These are phyloP conservation scores for Pseudomyrmex sp. DNA, from an alignment of 1,140 invertebrate genomes.

Conservation along the genomic window DNA sequence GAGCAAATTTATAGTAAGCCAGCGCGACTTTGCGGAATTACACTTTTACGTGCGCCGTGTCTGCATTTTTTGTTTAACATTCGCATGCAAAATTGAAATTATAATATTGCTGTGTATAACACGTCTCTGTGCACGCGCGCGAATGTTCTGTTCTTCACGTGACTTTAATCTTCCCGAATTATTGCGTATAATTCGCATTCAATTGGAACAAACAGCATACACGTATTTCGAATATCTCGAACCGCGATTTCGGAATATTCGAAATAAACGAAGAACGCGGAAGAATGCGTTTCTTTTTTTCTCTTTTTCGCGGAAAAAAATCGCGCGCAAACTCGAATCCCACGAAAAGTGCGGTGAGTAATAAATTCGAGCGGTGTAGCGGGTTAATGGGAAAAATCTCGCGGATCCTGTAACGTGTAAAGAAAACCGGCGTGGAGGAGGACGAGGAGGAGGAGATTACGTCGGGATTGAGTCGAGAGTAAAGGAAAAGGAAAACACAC, in stretches of 20 bases:
- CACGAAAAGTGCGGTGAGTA: conserved; percentile 17
- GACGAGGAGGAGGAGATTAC: conserved; percentile 25
- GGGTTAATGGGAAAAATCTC: conserved; percentile 61
- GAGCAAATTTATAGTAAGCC: neutral
- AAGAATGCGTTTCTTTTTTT: neutral
- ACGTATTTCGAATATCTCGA: too few relatives aligned
- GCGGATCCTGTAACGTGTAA: conserved; percentile 16
- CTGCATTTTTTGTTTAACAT: neutral
- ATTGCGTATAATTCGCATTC: neutral
- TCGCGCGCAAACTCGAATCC: neutral
- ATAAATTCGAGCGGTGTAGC: neutral
- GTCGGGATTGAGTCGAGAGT: conserved; percentile 16
- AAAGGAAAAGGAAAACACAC: conserved; percentile 33
- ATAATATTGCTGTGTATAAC: neutral
- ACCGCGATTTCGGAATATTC: too few relatives aligned
- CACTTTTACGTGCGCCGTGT: neutral
- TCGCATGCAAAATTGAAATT: neutral
- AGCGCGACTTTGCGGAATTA: neutral
- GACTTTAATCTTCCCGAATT: conserved; percentile 3
- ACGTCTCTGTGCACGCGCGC: neutral
- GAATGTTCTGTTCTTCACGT: neutral
- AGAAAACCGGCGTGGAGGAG: conserved; percentile 39
- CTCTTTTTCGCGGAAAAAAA: too few relatives aligned
- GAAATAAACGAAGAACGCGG: too few relatives aligned
- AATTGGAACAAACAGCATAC: neutral